Evolutionary conservation across 1,140 invertebrate genomes (phyloP), one percentile per base, ranked within the genome.

Genomic region (Drosophila obscura): DNA sequence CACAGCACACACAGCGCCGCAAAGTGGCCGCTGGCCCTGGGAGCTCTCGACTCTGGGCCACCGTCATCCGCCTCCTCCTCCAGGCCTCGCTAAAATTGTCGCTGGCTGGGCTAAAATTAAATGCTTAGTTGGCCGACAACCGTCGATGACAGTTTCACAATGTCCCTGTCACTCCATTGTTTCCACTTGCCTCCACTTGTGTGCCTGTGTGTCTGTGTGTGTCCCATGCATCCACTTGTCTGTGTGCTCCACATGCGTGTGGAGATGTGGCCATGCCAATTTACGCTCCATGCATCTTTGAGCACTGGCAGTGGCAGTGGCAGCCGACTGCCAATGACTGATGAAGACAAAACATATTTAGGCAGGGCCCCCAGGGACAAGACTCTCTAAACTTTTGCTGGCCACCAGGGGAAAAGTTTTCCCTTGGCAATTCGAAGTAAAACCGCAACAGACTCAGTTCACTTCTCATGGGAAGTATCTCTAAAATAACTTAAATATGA

Each of bases 141-240:
- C 73, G 68, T 64, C 81, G 68, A 87, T 74, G 82, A 84, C 82
- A 85, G 82, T 87, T 85, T 78, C 82, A 87, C 81, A 85, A 85
- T 81, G 73, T 87, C 72, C 53, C 66, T 67, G 77, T 69, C 80
- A 85, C 46, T 51, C 58, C 55, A 41, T 56, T 77, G 57, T 45
- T 69, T 69, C 51, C 66, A 68, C 35, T 39, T 69, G 63, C 48
- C 22, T 45, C 41, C 55, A 46, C 45, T 9, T 61, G 15, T 55
- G 22, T 63, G 50, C 50, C 19, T 19, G 26, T 60, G 4, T 63
- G 13, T 62, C 28, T 53, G 46, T 48, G 41, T 22, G 28, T 55
- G 15, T 35, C 28, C 2, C 28, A 31, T 69, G 63, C 43, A 35
- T 41, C 35, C 55, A 43, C 45, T 6, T 56, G 15, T 49, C 9